Percentiles rank a stretch among this genome's conserved stretches.
These are phyloP conservation scores for Enteromius viviparus DNA, from an alignment of 2,797 vertebrate genomes.

Conservation along the genomic window DNA sequence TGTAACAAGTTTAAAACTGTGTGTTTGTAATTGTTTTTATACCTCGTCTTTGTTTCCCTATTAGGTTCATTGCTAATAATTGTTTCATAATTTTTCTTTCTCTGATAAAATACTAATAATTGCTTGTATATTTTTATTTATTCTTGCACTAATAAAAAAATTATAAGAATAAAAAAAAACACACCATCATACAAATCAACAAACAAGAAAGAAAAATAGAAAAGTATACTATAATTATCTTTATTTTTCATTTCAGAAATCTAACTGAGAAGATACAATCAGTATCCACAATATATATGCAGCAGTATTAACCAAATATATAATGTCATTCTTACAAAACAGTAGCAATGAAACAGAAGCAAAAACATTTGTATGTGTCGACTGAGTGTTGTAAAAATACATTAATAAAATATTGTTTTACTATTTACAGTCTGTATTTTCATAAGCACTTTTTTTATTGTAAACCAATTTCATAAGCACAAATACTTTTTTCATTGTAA, in stretches of 20 bases:
- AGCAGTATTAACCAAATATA: neutral
- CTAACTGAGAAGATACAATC: neutral
- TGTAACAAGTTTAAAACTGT: neutral
- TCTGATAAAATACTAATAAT: neutral
- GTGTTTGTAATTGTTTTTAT: neutral
- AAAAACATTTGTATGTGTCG: neutral
- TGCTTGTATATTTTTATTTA: neutral
- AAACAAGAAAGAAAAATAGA: neutral
- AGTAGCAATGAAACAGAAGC: neutral
- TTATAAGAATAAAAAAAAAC: neutral
- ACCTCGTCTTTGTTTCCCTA: neutral
- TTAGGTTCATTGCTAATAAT: neutral
- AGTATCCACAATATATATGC: neutral
- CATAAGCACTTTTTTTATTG: neutral
- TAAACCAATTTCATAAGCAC: neutral
- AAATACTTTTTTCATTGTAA: conserved; percentile 7
- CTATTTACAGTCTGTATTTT: conserved; percentile 1
- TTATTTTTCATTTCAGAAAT: conserved; percentile 5
- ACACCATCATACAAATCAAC: neutral
- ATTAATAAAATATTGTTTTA: neutral
- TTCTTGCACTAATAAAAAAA: neutral
- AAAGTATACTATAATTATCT: neutral
- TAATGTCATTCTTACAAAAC: neutral
- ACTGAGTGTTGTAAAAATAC: conserved; percentile 16
- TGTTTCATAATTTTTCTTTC: neutral